Percentiles rank a stretch among this genome's conserved stretches.
These are phyloP conservation scores for Idaea biselata DNA, from an alignment of 2,888 invertebrate genomes.

Conservation along the genomic window DNA sequence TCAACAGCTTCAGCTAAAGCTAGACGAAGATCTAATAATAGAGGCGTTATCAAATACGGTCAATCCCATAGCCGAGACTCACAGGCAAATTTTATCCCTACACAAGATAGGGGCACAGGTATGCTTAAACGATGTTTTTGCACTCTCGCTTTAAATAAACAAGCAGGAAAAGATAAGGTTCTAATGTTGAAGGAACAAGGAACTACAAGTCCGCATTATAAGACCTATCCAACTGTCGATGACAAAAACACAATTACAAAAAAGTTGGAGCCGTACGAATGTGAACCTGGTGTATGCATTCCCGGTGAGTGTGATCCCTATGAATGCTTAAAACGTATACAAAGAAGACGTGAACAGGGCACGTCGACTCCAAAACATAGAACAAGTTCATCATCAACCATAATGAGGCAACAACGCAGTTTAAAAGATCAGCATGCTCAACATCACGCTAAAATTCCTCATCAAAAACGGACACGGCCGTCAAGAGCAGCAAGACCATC, in stretches of 20 bases:
- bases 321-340: constrained; percentile 38
- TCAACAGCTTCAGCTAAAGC: constrained; percentile 5
- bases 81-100: constrained; percentile 12
- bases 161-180: constrained; percentile 23
- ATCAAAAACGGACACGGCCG: not conserved
- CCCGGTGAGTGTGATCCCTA: constrained; percentile 41
- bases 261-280: constrained; percentile 36
- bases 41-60: constrained; percentile 9
- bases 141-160: constrained; percentile 19
- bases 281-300: constrained; percentile 39
- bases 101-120: constrained; percentile 12
- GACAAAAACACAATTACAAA: constrained; percentile 3
- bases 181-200: constrained; percentile 8
- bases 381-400: constrained; percentile 26
- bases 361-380: constrained; percentile 17
- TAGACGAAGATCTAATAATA: not conserved
- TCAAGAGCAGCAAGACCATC: not conserved
- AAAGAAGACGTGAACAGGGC: constrained; percentile 21
- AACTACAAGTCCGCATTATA: constrained; percentile 6
- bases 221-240: constrained; percentile 5
- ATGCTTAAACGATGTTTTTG: constrained; percentile 21
- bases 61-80: constrained; percentile 10
- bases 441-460: not conserved
- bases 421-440: not conserved
- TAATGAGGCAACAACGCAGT: not conserved